These are phyloP conservation scores for Sanderia malayensis DNA, from an alignment of 30 jellyfish, hydroid and myxozoan species.

Conservation along the genomic window DNA sequence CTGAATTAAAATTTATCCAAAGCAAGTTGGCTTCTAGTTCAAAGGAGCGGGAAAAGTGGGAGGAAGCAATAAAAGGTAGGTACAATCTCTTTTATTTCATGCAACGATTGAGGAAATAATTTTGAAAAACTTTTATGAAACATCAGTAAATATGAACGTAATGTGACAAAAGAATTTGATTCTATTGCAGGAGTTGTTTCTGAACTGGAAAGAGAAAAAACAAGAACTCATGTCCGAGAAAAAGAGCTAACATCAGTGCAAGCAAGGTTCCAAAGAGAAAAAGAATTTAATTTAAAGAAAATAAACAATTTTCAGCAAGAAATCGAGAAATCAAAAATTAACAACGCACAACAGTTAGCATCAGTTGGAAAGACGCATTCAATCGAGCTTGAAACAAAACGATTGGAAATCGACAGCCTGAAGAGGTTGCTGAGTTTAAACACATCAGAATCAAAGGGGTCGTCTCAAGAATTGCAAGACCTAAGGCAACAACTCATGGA, in stretches of 20 bases:
- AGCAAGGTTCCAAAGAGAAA: constrained; percentile 49
- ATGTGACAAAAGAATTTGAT: too few relatives aligned
- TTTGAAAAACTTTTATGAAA: too few relatives aligned
- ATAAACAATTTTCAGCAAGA: constrained; percentile 37
- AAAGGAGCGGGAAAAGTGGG: constrained; percentile 72
- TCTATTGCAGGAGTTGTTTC: constrained; percentile 48
- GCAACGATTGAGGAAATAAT: too few relatives aligned
- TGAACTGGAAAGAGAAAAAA: constrained; percentile 58
- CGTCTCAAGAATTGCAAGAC: constrained; percentile 48
- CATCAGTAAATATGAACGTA: too few relatives aligned
- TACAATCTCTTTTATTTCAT: too few relatives aligned
- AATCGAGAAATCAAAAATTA: constrained; percentile 17
- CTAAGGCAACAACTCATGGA: constrained; percentile 31
- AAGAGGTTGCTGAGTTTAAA: constrained; percentile 53
- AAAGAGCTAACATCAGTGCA: constrained; percentile 44
- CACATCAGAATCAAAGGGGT: constrained; percentile 45
- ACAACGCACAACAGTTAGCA: constrained; percentile 40
- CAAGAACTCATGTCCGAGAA: constrained; percentile 17
- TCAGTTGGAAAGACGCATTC: constrained; percentile 54
- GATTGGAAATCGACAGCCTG: constrained; percentile 51
- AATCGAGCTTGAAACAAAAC: constrained; percentile 60
- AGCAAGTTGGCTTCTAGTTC: constrained; percentile 16
- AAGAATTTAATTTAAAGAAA: constrained; percentile 37
- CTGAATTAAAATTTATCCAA: constrained; percentile 45
- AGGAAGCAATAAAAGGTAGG: constrained; percentile 45